Evolutionary conservation across 2,113 vertebrate species (phyloP).

Genomic region (Myanophis thanlyinensis): DNA sequence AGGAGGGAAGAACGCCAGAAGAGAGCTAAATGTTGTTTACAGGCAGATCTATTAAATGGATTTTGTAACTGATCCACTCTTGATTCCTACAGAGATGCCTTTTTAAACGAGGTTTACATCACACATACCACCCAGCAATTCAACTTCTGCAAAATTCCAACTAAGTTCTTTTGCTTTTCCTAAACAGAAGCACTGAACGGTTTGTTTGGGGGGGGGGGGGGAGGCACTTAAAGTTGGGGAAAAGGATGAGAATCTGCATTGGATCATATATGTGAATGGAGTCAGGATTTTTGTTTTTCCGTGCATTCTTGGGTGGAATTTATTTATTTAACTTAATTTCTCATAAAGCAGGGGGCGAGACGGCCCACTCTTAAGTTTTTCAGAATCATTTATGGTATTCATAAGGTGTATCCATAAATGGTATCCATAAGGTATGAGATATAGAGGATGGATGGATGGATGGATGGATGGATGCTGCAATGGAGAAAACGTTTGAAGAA

Average conservation of each 20-base stretch:
- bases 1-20: conserved; percentile 31
- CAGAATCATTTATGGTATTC: background rate
- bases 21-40: conserved; percentile 59
- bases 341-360: background rate
- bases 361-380: background rate
- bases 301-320: background rate
- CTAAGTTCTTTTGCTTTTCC: background rate
- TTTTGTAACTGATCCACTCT: conserved; percentile 41
- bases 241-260: background rate
- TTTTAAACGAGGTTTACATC: conserved; percentile 27
- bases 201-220: background rate
- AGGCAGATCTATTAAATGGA: conserved; percentile 56
- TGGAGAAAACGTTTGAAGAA: background rate
- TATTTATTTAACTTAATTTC: background rate
- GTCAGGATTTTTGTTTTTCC: background rate
- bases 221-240: background rate
- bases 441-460: background rate
- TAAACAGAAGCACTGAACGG: background rate
- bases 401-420: background rate
- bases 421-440: background rate
- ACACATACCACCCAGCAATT: background rate
- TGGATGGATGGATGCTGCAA: background rate
- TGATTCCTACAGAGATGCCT: conserved; percentile 35
- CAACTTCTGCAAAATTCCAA: background rate
- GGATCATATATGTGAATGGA: background rate